phyloP scores from a whole-genome alignment of 1,140 invertebrate species.

The Heliconius melpomene region DNA sequence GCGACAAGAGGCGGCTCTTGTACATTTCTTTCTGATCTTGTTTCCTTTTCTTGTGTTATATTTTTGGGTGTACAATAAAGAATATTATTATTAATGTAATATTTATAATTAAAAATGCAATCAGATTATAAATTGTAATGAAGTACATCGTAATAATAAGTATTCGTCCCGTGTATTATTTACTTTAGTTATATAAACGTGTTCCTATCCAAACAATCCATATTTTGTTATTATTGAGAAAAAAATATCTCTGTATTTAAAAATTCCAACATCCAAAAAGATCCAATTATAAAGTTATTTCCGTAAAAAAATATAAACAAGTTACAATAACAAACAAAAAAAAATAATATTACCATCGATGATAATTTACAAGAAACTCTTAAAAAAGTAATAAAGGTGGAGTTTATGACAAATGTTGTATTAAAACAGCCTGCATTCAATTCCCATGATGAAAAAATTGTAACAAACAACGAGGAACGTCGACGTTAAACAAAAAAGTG shows the following conservation, averaged over 20 bases:
- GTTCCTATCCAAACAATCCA: too few relatives aligned
- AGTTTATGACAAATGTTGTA: background rate
- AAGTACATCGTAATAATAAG: background rate
- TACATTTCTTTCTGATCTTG: too few relatives aligned
- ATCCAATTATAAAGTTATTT: background rate
- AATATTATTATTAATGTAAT: too few relatives aligned
- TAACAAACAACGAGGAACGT: conserved; percentile 25
- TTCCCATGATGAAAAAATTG: conserved; percentile 12
- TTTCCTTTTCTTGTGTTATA: too few relatives aligned
- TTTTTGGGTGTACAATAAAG: too few relatives aligned
- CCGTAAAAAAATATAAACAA: background rate
- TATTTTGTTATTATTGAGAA: too few relatives aligned
- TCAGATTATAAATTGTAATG: background rate
- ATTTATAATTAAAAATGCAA: too few relatives aligned
- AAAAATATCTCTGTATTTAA: too few relatives aligned
- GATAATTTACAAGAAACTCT: background rate
- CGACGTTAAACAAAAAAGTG: conserved; percentile 41
- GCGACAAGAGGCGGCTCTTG: too few relatives aligned
- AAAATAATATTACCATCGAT: background rate
- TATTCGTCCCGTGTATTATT: background rate
- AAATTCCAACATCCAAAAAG: background rate
- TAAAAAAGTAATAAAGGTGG: conserved; percentile 9
- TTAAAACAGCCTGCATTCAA: background rate
- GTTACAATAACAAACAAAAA: background rate
- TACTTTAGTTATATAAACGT: too few relatives aligned